Percentiles rank a stretch among this genome's conserved stretches.
Evolutionary conservation across 2,113 vertebrate species (phyloP).

Genomic region (Macquaria ambigua): DNA sequence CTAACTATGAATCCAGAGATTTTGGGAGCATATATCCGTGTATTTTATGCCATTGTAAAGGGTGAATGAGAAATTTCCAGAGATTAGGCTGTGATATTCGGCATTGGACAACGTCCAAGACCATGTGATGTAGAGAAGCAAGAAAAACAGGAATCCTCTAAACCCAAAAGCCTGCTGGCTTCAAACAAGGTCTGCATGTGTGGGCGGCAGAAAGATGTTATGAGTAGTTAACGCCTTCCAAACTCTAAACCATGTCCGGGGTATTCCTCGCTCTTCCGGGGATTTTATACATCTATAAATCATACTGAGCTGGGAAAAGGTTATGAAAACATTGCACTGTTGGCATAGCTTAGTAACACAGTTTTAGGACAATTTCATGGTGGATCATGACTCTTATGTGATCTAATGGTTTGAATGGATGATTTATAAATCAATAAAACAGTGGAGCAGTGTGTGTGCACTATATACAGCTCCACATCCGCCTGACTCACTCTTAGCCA

Average conservation of each 20-base stretch:
- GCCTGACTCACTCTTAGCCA: constrained; percentile 31
- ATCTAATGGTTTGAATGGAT: constrained; percentile 39
- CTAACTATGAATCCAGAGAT: not conserved
- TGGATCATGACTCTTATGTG: constrained; percentile 25
- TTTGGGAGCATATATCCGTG: not conserved
- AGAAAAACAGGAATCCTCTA: constrained; percentile 78
- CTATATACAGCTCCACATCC: constrained; percentile 3
- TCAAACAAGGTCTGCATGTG: constrained; percentile 60
- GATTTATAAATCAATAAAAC: constrained; percentile 50
- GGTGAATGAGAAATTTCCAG: constrained; percentile 33
- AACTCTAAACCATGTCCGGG: constrained; percentile 35
- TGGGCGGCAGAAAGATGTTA: constrained; percentile 59
- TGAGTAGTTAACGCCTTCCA: constrained; percentile 56
- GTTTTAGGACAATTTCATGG: constrained; percentile 45
- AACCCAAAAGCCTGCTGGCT: constrained; percentile 61
- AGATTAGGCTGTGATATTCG: constrained; percentile 46
- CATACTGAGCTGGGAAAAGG: constrained; percentile 14
- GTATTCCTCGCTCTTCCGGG: constrained; percentile 58
- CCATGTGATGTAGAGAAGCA: constrained; percentile 67
- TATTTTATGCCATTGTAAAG: constrained; percentile 28
- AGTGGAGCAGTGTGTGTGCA: not conserved
- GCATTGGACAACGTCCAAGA: constrained; percentile 53
- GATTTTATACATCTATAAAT: constrained; percentile 61
- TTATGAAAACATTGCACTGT: constrained; percentile 39
- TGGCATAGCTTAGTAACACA: constrained; percentile 37